A percentile compares a stretch with the other conserved stretches of the same genome.
Conservation (phyloP, 1,140 invertebrate genomes). For the Neocloeon triangulifer region DNA sequence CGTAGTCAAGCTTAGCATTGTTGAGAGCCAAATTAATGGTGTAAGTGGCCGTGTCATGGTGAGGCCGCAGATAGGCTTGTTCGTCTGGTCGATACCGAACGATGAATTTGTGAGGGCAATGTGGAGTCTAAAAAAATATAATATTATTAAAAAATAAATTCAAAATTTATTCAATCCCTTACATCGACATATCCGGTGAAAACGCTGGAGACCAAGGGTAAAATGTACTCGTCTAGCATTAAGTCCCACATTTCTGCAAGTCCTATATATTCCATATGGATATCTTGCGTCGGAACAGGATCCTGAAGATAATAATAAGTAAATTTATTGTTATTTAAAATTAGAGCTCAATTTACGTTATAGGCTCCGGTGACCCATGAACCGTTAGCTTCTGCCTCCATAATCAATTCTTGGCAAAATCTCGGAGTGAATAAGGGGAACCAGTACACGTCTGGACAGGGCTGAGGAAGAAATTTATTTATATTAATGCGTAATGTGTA, state of each 20-base stretch:
- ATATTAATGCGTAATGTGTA: slow-evolving; percentile 1
- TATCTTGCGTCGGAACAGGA: background rate
- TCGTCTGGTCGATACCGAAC: slow-evolving; percentile 42
- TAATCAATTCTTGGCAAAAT: slow-evolving; percentile 74
- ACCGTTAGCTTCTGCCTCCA: slow-evolving; percentile 74
- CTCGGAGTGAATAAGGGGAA: slow-evolving; percentile 77
- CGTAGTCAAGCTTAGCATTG: slow-evolving; percentile 27
- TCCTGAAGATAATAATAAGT: background rate
- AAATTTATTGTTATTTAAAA: too few relatives aligned
- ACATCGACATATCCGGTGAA: too few relatives aligned
- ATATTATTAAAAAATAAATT: too few relatives aligned
- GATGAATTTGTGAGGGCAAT: slow-evolving; percentile 41
- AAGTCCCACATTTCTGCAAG: background rate
- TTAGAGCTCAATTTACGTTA: too few relatives aligned
- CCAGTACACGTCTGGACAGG: slow-evolving; percentile 97
- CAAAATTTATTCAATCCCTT: too few relatives aligned
- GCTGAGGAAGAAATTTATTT: slow-evolving; percentile 28
- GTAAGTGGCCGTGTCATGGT: slow-evolving; percentile 47
- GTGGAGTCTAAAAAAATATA: slow-evolving; percentile 29
- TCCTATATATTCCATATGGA: background rate
- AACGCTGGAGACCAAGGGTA: background rate
- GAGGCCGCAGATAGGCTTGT: slow-evolving; percentile 33
- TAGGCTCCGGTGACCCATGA: slow-evolving; percentile 89
- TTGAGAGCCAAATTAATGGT: slow-evolving; percentile 47
- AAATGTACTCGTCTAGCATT: background rate